Evolutionary conservation across 2,797 vertebrate species (phyloP), one percentile per base, ranked within the genome.

Genomic region (Cossypha niveicapilla): DNA sequence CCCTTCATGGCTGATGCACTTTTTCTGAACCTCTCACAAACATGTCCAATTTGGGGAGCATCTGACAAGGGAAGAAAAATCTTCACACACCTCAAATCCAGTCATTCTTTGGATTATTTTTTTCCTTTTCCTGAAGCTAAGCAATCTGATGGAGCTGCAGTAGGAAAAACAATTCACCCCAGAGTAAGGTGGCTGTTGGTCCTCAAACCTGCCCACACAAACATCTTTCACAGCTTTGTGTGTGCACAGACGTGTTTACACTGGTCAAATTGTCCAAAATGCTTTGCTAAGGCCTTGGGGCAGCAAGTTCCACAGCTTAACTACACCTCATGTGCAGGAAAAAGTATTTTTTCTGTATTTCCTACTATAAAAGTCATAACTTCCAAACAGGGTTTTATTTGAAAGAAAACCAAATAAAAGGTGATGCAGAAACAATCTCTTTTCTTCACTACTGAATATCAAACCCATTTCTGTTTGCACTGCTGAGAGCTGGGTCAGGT

Each of bases 1-100:
- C 54, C 32, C 67, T 67, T 79, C 39, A 3, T 1, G 27, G 32
- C 63, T 50, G 30, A 7, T 4, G 28, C 23, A 42, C 62, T 50
- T 75, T 62, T 67, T 81, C 57, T 25, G n/a, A 89, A 23, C 44
- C 66, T 74, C 92, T 81, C 48, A 50, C 53, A 91, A 84, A 72
- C 14, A 7, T 1, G 22, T 51, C 37, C 48, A 72, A n/a, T 45
- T 28, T 68, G 35, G 51, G 50, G 19, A 68, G 21, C 79, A 79
- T 5, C 71, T 5, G 25, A 58, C 61, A 88, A 65, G 53, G 0
- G 1, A 63, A 62, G 47, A 68, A 70, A n/a, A 48, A 54, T 13
- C 27, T 17, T 75, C 84, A 54, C 47, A 81, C 61, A 39, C 35
- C 58, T 78, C 58, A 70, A 44, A 44, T 24, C 15, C 65, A 63